Conservation (phyloP, 1,140 invertebrate genomes). For the Drosophila pruinosa region DNA sequence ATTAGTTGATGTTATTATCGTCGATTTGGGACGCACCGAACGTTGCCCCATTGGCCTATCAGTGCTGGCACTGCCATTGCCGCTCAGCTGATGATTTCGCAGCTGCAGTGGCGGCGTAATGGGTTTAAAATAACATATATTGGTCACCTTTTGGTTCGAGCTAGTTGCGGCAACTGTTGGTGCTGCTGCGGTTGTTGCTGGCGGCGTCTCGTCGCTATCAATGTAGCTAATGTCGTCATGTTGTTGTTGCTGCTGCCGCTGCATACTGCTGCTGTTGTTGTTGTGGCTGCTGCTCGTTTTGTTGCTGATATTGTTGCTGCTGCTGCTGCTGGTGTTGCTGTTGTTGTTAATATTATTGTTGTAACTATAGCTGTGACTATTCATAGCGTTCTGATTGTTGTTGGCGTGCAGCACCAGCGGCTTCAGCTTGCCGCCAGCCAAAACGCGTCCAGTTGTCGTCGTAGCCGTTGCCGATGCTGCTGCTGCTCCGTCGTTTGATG, state of each 20-base stretch:
- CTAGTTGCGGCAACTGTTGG: neutral
- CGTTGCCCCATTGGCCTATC: slow-evolving; percentile 28
- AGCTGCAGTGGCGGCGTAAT: slow-evolving; percentile 60
- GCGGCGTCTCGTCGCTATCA: slow-evolving; percentile 73
- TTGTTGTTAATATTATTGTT: slow-evolving; percentile 14
- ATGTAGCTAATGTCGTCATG: slow-evolving; percentile 80
- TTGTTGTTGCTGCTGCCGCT: slow-evolving; percentile 31
- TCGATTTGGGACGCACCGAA: slow-evolving; percentile 67
- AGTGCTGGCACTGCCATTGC: neutral
- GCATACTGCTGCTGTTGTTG: slow-evolving; percentile 3
- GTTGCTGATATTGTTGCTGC: slow-evolving; percentile 3
- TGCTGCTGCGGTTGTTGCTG: slow-evolving; percentile 14
- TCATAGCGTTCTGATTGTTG: slow-evolving; percentile 27
- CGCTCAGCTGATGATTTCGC: slow-evolving; percentile 23
- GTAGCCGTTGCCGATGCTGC: slow-evolving; percentile 13
- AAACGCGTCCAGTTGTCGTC: slow-evolving; percentile 1
- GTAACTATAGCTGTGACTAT: slow-evolving; percentile 9
- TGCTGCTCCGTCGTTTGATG: neutral
- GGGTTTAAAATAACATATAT: slow-evolving; percentile 61
- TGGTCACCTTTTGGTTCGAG: slow-evolving; percentile 23
- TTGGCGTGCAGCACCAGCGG: slow-evolving; percentile 23
- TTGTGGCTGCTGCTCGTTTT: slow-evolving; percentile 53
- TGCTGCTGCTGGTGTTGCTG: slow-evolving; percentile 21
- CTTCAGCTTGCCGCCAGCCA: slow-evolving; percentile 27
- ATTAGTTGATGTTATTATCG: slow-evolving; percentile 63